Percentiles rank a stretch among this genome's conserved stretches.
phyloP scores from a whole-genome alignment of 2,888 invertebrate genomes.

The Eilema caniola region DNA sequence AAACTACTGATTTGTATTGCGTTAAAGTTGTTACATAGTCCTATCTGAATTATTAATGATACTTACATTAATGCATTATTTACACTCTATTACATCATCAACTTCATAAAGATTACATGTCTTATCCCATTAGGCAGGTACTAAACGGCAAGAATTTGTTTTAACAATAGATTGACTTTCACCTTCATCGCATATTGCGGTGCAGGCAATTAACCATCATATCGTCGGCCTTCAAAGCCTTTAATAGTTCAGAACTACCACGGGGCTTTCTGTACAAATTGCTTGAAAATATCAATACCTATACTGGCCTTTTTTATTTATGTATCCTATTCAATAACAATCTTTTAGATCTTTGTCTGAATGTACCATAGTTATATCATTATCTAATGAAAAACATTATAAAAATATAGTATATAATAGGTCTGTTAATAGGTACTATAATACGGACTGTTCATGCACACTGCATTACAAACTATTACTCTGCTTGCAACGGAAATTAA shows the following conservation, averaged over 20 bases:
- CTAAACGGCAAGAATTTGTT: neutral
- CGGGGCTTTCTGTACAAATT: neutral
- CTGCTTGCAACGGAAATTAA: neutral
- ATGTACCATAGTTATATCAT: too few species aligned
- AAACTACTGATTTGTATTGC: slow-evolving; percentile 38
- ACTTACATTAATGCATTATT: slow-evolving; percentile 36
- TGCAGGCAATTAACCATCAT: neutral
- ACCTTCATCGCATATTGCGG: neutral
- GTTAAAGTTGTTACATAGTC: slow-evolving; percentile 31
- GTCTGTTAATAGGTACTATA: too few species aligned
- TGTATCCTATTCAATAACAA: too few species aligned
- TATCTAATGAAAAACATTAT: too few species aligned
- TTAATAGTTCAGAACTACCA: neutral
- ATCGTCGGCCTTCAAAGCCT: neutral
- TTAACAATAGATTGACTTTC: neutral
- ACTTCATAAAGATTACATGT: slow-evolving; percentile 11
- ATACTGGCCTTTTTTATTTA: neutral
- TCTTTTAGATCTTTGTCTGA: too few species aligned
- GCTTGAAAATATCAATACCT: neutral
- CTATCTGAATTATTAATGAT: slow-evolving; percentile 44
- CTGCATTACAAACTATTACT: too few species aligned
- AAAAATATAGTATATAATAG: too few species aligned
- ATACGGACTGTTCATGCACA: too few species aligned
- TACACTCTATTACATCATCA: slow-evolving; percentile 28
- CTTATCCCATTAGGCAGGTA: neutral